Evolutionary conservation across 2,113 vertebrate genomes (phyloP).

Genomic region (Ariopsis seemanni): DNA sequence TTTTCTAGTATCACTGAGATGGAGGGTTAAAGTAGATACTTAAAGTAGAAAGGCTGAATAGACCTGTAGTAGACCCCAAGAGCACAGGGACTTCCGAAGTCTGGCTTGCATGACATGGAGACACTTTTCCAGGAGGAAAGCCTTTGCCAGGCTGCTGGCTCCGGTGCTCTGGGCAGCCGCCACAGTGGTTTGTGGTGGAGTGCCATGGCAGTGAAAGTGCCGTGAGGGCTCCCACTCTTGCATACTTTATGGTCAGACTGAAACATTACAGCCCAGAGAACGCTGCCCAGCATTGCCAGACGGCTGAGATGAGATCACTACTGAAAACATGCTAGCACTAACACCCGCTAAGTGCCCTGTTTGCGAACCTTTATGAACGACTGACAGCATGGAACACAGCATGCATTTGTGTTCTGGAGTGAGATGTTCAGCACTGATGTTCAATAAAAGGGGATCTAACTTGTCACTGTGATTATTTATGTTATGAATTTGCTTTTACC

Average conservation of each 20-base stretch:
- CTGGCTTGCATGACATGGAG: slow-evolving; percentile 12
- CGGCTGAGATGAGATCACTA: slow-evolving; percentile 49
- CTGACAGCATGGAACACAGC: slow-evolving; percentile 33
- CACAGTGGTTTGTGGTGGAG: slow-evolving; percentile 56
- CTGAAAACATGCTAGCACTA: slow-evolving; percentile 38
- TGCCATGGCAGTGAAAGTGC: slow-evolving; percentile 52
- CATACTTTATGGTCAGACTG: slow-evolving; percentile 55
- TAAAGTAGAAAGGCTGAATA: neutral
- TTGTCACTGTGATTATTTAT: slow-evolving; percentile 23
- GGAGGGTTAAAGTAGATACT: slow-evolving; percentile 4
- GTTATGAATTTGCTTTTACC: slow-evolving; percentile 21
- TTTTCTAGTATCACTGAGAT: slow-evolving; percentile 13
- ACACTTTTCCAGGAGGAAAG: slow-evolving; percentile 25
- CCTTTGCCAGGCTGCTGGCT: slow-evolving; percentile 50
- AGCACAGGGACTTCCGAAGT: slow-evolving; percentile 36
- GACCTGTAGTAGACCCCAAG: slow-evolving; percentile 24
- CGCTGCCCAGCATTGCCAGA: slow-evolving; percentile 43
- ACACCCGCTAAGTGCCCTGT: slow-evolving; percentile 33
- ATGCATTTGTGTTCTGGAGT: slow-evolving; percentile 23
- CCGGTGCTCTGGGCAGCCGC: slow-evolving; percentile 46
- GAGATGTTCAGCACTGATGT: slow-evolving; percentile 8
- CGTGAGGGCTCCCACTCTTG: slow-evolving; percentile 47
- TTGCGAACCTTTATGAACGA: slow-evolving; percentile 29
- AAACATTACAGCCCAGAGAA: slow-evolving; percentile 48
- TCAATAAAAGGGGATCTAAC: slow-evolving; percentile 24